Evolutionary conservation across 2,888 invertebrate species (phyloP).

Genomic region (Pantelozetes paolii): DNA sequence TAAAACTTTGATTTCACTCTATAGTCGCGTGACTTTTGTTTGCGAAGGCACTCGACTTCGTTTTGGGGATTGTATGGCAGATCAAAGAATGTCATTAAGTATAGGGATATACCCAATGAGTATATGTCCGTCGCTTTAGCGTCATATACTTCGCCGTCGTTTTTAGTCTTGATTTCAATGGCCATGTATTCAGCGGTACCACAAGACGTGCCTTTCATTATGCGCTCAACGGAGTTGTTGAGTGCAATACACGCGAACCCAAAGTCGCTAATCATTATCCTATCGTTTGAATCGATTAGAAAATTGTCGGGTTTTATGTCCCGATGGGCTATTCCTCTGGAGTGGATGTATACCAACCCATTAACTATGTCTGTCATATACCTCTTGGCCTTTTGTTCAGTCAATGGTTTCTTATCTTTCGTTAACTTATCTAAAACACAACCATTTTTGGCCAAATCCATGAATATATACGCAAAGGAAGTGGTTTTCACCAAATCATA

Average conservation of each 20-base stretch:
- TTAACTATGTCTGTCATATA: background rate
- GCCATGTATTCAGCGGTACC: background rate
- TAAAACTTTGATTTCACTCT: no score
- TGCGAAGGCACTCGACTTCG: background rate
- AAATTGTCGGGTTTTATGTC: slow-evolving; percentile 10
- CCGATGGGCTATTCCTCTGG: background rate
- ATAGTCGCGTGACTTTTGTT: background rate
- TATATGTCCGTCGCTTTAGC: background rate
- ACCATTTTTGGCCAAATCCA: background rate
- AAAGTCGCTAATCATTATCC: background rate
- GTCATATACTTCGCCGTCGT: slow-evolving; percentile 1
- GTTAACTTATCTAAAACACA: background rate
- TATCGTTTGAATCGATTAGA: background rate
- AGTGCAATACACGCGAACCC: background rate
- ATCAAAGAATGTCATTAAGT: background rate
- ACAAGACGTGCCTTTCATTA: background rate
- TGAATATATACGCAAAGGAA: background rate
- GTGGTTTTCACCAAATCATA: background rate
- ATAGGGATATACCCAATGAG: background rate
- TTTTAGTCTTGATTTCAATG: background rate
- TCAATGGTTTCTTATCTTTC: background rate
- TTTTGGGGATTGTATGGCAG: background rate
- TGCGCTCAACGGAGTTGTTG: background rate
- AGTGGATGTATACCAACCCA: background rate
- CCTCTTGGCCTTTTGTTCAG: background rate